Base-by-base conservation (phyloP, 2,113 vertebrate species). In the Sturnira hondurensis region DNA sequence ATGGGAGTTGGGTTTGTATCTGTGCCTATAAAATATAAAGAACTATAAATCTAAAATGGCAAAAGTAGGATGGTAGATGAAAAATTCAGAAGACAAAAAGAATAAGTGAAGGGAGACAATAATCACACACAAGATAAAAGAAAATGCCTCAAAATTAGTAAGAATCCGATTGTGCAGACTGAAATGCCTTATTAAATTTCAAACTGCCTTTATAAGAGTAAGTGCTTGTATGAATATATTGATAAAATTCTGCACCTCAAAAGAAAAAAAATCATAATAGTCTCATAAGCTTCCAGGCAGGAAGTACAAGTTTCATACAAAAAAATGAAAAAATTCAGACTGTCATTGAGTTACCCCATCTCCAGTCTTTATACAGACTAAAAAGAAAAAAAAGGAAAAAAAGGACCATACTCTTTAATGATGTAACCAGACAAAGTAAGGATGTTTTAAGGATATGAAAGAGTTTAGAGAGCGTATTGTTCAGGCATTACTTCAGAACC, bases 311-410 rank as follows among this genome's bases (percentile, higher is more conserved):
- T 71, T 78, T 45, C 16, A 65, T 56, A 31, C 19, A 56, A 86
- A 74, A 77, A 28, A 61, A 61, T 58, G 15, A 22, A 63, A 50
- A 28, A 98, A 97, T 61, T 96, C 97, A 98, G 86, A 98, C 13
- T 58, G 19, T 1, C 5, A 50, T 73, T 63, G 14, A 0, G 10
- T 67, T 87, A 31, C 6, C 31, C 8, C 43, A 65, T 80, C 82
- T 19, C 3, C 54, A 88, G 20, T 63, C n/a, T 31, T 73, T 24
- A 16, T 50, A 41, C 15, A 92, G 11, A 4, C 3, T 36, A 7
- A 56, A n/a, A n/a, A n/a, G n/a, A n/a, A n/a, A 28, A 78, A 28
- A 4, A 78, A 84, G 82, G 9, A 86, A 24, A 4, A 31, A 63
- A 41, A 41, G 13, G 20, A 58, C 6, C 33, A n/a, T 0, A 50